phyloP scores from a whole-genome alignment of 2,888 invertebrate genomes.

The Tachina fera region DNA sequence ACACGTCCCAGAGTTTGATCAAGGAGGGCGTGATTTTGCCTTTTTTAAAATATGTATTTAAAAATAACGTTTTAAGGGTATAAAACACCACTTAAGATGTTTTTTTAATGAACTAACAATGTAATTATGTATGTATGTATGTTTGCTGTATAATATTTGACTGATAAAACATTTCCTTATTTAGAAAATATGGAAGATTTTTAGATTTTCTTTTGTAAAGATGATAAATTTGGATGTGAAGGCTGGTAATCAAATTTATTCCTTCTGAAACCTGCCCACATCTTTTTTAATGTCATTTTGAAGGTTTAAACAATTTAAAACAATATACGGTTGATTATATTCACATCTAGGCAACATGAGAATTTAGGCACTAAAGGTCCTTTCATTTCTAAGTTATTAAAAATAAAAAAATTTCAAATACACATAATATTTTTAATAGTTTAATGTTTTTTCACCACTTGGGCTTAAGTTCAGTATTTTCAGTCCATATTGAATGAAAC shows the following conservation, averaged over 20 bases:
- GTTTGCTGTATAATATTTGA: constrained; percentile 35
- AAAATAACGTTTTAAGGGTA: constrained; percentile 28
- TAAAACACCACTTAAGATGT: constrained; percentile 36
- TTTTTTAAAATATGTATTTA: constrained; percentile 10
- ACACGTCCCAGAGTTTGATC: constrained; percentile 19
- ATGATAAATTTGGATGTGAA: constrained; percentile 41
- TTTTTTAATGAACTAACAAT: constrained; percentile 31
- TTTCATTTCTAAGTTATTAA: not conserved
- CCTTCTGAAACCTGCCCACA: constrained; percentile 36
- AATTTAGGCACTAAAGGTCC: not conserved
- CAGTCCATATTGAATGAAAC: too few relatives aligned
- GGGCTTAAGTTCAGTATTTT: too few relatives aligned
- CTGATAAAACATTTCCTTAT: constrained; percentile 27
- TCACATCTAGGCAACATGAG: not conserved
- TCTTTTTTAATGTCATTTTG: not conserved
- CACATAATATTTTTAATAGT: not conserved
- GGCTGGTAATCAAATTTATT: constrained; percentile 49
- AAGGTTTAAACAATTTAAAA: not conserved
- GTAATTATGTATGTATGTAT: not conserved
- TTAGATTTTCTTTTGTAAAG: constrained; percentile 3
- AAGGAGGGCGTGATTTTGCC: not conserved
- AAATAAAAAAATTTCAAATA: not conserved
- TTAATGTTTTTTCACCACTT: too few relatives aligned
- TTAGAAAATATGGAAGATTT: constrained; percentile 50
- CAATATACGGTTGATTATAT: not conserved